Base-by-base conservation (phyloP, 2,888 invertebrate genomes). In the Trissolcus japonicus region DNA sequence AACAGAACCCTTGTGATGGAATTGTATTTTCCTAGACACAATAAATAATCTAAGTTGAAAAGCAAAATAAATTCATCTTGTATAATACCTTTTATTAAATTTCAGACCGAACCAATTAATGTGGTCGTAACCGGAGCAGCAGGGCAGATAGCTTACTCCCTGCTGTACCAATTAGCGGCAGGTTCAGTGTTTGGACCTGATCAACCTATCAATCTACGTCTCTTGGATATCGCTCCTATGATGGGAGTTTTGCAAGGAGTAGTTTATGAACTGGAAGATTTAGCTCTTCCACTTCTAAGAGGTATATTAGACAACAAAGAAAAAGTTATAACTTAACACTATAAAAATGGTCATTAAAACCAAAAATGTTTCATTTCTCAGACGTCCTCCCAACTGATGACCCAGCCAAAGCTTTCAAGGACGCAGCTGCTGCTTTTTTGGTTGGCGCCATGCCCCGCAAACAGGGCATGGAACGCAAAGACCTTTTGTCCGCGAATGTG, bases 401-500 rank as follows among this genome's bases (percentile, higher is more conserved):
- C 86, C 96, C 96, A 59, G 94, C 93, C 76, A 94, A 93, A 73
- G 99, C 97, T n/a, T 99, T 99, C 90, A 96, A 95, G 87, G 96
- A 98, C 90, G 96, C 98, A 56, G 95, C 97, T 80, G 97, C 97
- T 61, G 99, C 98, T 46, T 98, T 99, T 89, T 91, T 99, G 75
- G 98, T 99, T 53, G 99, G 99, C 40, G 95, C 99, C 35, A 98
- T 99, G 98, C 99, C 99, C 0, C 94, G 99, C 65, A 95, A 95
- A 86, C 94, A 96, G 89, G 99, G 99, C 63, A 99, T 99, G 99
- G 99, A 99, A 90, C 93, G 99, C 68, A 99, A 99, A 89, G 99
- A 99, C 88, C 92, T 99, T 46, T 92, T 99, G 3, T 94, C 97
- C 14, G 99, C 98, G 41, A 99, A 99, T 90, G 98, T 99, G 4